These are phyloP conservation scores for Sebastes paucispinis DNA, from an alignment of 2,797 vertebrate species.

Conservation along the genomic window DNA sequence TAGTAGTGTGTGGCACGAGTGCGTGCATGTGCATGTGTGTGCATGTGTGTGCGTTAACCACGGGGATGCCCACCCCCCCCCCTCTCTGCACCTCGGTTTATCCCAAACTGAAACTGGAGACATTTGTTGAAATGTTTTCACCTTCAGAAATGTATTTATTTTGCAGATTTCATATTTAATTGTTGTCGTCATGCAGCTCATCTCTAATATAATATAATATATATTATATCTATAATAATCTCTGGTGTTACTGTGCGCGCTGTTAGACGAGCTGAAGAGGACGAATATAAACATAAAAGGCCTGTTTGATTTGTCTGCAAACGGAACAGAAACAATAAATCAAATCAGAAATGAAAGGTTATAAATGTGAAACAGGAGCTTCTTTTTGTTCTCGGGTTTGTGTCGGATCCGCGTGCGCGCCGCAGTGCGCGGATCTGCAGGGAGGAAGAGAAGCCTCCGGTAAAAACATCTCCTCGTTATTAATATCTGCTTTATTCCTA, in stretches of 20 bases:
- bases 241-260: too few relatives aligned
- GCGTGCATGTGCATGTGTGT: not conserved
- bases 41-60: constrained; percentile 18
- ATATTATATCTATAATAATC: too few relatives aligned
- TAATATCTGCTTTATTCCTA: not conserved
- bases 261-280: too few relatives aligned
- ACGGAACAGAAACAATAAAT: too few relatives aligned
- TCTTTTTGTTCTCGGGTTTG: not conserved
- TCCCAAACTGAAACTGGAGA: not conserved
- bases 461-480: too few relatives aligned
- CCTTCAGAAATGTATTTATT: not conserved
- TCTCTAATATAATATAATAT: too few relatives aligned
- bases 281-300: too few relatives aligned
- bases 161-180: too few relatives aligned
- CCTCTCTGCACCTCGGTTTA: not conserved
- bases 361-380: not conserved
- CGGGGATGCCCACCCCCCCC: constrained; percentile 56
- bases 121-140: not conserved
- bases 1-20: constrained; percentile 2
- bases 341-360: too few relatives aligned
- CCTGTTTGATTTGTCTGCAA: too few relatives aligned
- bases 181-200: too few relatives aligned
- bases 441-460: too few relatives aligned
- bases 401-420: not conserved
- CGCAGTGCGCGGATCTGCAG: constrained; percentile 26